Evolutionary conservation across 2,113 vertebrate genomes (phyloP), one percentile per base, ranked within the genome.

Genomic region (Entelurus aequoreus): DNA sequence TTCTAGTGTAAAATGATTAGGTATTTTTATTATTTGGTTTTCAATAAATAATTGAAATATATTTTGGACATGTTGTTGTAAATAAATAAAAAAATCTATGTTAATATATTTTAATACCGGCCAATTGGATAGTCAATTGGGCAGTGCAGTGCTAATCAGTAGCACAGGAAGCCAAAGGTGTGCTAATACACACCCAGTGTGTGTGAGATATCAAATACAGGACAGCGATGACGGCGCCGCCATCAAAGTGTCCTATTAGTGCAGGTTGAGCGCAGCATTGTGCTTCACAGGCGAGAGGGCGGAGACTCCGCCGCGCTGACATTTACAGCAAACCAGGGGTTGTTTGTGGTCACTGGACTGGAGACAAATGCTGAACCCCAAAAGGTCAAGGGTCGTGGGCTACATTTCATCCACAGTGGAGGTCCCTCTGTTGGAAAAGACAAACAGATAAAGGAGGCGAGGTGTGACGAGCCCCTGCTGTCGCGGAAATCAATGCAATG

Each of bases 301-400:
- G 74, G 78, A 68, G 69, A 76, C 75, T 56, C 67, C 63, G 66
- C 80, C 66, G 75, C 71, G 70, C 65, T 89, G 88, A 88, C 88
- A 88, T 91, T 90, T 89, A 77, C 87, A 88, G 86, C 83, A 86
- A 80, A 83, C 73, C 81, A 78, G 74, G 79, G 84, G 82, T 80
- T 87, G 83, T 88, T 86, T 86, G 85, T 86, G 87, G 84, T 90
- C 83, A 87, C 74, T 87, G 84, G 85, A 81, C 84, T 88, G 86
- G 72, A 88, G 85, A 85, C 82, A 87, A 88, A 86, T 37, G 75
- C 68, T 80, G 84, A 79, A 83, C 86, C 76, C 28, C 75, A 64
- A 59, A 54, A 71, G 84, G 78, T 85, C 74, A 79, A 60, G 78
- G 86, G 85, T 84, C 67, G 75, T 12, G 54, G 71, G 68, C 87